These are phyloP conservation scores for Myotis myotis DNA, from an alignment of 2,797 vertebrate genomes.

Conservation along the genomic window DNA sequence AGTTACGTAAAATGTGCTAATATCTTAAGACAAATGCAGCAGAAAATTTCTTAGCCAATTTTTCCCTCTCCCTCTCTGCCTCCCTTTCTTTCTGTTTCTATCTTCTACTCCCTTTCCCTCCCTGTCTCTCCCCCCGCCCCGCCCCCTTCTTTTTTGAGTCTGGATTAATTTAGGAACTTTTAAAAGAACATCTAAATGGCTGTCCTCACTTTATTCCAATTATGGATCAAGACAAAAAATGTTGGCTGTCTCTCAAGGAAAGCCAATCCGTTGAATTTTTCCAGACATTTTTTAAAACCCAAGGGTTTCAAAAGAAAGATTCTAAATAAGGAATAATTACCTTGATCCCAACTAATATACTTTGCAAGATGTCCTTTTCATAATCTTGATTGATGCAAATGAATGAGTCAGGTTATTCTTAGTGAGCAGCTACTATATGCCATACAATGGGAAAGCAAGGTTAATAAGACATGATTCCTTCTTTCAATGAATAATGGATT, in stretches of 20 bases:
- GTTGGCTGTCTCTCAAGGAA: conserved; percentile 32
- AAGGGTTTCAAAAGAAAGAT: neutral
- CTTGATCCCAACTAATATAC: neutral
- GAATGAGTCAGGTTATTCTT: neutral
- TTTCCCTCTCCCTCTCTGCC: neutral
- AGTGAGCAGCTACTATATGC: neutral
- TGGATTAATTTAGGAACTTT: conserved; percentile 22
- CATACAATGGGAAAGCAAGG: neutral
- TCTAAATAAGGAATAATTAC: conserved; percentile 9
- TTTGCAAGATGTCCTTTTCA: neutral
- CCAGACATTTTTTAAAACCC: neutral
- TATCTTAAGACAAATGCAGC: conserved; percentile 27
- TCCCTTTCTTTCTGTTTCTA: neutral
- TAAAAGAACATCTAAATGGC: conserved; percentile 21
- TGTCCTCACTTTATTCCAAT: conserved; percentile 48
- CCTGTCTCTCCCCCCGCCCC: neutral
- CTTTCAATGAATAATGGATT: neutral
- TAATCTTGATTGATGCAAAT: neutral
- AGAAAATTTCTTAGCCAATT: neutral
- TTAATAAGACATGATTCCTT: neutral
- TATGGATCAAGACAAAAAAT: conserved; percentile 51
- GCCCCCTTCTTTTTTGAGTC: neutral
- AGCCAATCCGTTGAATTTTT: conserved; percentile 15
- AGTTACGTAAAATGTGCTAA: conserved; percentile 37
- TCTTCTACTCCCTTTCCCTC: neutral